Percentiles rank a stretch among this genome's conserved stretches.
These are phyloP conservation scores for Lutjanus campechanus DNA, from an alignment of 2,797 vertebrate species.

Conservation along the genomic window DNA sequence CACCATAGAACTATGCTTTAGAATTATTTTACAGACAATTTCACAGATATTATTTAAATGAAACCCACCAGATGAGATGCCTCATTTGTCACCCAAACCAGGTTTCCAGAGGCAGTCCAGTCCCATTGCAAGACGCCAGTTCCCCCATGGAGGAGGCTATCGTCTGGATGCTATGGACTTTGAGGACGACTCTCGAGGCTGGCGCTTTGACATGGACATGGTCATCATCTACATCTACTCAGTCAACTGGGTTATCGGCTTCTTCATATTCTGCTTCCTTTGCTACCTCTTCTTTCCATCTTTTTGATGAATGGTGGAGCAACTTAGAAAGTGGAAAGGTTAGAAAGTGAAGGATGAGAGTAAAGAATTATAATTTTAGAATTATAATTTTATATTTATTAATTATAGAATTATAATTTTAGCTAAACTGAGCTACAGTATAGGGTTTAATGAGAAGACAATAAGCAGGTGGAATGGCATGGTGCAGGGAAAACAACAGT, in stretches of 20 bases:
- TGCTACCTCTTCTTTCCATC: constrained; percentile 94
- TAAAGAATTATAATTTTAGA: background rate
- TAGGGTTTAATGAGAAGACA: constrained; percentile 34
- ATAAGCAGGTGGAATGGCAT: constrained; percentile 32
- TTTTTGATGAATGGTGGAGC: constrained; percentile 62
- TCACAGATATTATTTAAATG: background rate
- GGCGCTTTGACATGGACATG: constrained; percentile 96
- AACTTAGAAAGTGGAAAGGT: constrained; percentile 1
- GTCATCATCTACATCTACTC: constrained; percentile 97
- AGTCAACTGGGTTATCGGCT: constrained; percentile 96
- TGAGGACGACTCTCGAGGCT: constrained; percentile 89
- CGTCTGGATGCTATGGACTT: constrained; percentile 91
- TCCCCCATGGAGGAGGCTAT: constrained; percentile 90
- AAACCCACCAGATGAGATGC: background rate
- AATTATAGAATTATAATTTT: too few relatives aligned
- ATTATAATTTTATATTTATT: too few relatives aligned
- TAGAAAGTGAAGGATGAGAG: constrained; percentile 5
- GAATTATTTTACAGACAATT: background rate
- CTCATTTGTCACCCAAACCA: constrained; percentile 63
- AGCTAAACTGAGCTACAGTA: constrained; percentile 7
- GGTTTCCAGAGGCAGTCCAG: constrained; percentile 89
- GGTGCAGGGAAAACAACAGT: constrained; percentile 36
- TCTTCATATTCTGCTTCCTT: constrained; percentile 93
- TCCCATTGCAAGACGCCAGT: constrained; percentile 88
- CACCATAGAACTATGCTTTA: too few relatives aligned